Base-by-base conservation (phyloP, 2,113 vertebrate genomes). In the Micronisus gabar region DNA sequence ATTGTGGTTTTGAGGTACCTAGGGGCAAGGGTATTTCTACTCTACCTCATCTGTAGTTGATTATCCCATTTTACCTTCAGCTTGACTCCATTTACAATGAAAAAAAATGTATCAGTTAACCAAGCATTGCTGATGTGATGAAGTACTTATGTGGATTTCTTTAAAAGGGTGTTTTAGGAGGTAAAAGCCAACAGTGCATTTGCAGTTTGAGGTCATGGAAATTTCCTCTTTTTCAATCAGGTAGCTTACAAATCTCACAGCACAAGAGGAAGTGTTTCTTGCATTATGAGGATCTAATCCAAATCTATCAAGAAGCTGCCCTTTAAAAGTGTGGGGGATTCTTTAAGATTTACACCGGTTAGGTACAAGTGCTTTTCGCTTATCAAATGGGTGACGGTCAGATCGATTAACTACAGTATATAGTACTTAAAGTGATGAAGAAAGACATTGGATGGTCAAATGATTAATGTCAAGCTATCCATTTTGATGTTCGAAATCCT, bases 391-490 rank as follows among this genome's bases (percentile, higher is more conserved):
- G 68, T 82, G 61, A 74, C 2, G 52, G 82, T 89, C 85, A 94
- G 90, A 97, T 97, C 86, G 25, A 94, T 95, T 94, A 97, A 97
- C 70, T 92, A 75, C 67, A 72, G 65, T 90, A 93, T 93, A 62
- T 91, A 80, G 94, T 93, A 97, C 87, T 95, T 91, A 78, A 92
- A 95, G 81, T 91, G 88, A 97, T 90, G 89, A 95, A 94, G 88
- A 96, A 95, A 94, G 90, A 95, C 88, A 96, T 94, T 91, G 87
- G 78, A 94, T 84, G 71, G 68, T 68, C 75, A 82, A 87, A 82
- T 83, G 92, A 96, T 94, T 95, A 96, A 97, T 93, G 76, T 93
- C 59, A 89, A 94, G 8, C 36, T 79, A 95, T 86, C 74, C 62
- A 52, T 94, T 95, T 93, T 80, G 65, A 45, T 90, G 85, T 94